These are phyloP conservation scores for Halictus rubicundus DNA, from an alignment of 1,140 invertebrate genomes.

Conservation along the genomic window DNA sequence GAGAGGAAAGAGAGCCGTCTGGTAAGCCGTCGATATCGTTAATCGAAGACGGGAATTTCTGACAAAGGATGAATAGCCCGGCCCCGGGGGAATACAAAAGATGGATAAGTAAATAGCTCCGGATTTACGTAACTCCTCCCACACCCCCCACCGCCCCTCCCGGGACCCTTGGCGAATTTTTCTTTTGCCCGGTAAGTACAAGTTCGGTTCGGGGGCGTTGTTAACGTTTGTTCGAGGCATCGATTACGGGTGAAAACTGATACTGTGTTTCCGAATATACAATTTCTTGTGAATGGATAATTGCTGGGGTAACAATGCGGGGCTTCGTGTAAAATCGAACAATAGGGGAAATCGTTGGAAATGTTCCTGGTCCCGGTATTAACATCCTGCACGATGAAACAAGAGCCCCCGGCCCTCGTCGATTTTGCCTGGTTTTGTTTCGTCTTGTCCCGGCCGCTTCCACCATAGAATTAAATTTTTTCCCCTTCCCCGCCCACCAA, in stretches of 20 bases:
- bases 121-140: constrained; percentile 48
- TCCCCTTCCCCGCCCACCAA: too few species aligned
- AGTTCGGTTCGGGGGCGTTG: background rate
- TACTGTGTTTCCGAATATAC: background rate
- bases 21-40: constrained; percentile 54
- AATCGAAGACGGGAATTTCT: constrained; percentile 54
- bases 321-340: background rate
- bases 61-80: constrained; percentile 53
- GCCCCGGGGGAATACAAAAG: constrained; percentile 44
- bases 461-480: too few species aligned
- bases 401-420: too few species aligned
- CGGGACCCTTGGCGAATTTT: background rate
- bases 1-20: background rate
- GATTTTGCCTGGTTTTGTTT: too few species aligned
- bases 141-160: background rate
- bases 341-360: background rate
- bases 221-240: constrained; percentile 14
- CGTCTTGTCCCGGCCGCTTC: too few species aligned
- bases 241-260: constrained; percentile 1
- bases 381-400: background rate
- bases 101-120: constrained; percentile 53
- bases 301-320: background rate
- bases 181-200: background rate
- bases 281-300: background rate
- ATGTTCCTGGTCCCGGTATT: background rate